These are phyloP conservation scores for Myodes glareolus DNA, from an alignment of 2,113 vertebrate genomes.

Conservation along the genomic window DNA sequence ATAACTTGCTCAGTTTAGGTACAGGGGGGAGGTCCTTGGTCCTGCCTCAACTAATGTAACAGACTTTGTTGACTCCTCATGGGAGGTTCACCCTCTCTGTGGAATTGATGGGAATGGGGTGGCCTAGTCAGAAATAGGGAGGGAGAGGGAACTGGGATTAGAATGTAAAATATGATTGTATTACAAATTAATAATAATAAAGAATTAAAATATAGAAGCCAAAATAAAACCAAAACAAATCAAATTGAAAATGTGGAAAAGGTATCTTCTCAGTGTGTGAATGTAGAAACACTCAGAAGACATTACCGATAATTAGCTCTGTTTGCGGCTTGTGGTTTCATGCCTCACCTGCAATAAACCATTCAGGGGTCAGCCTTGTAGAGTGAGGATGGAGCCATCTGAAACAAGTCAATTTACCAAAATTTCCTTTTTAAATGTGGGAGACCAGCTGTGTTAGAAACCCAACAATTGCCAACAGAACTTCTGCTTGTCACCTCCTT, in stretches of 20 bases:
- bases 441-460: not conserved
- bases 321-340: not conserved
- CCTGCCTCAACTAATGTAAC: too few species aligned
- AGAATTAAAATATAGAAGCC: not conserved
- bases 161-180: too few species aligned
- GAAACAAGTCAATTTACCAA: not conserved
- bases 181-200: too few species aligned
- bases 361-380: not conserved
- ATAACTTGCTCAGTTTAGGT: too few species aligned
- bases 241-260: not conserved
- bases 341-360: too few species aligned
- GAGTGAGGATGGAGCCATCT: not conserved
- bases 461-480: not conserved
- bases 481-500: not conserved
- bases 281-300: not conserved
- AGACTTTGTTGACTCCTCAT: too few species aligned
- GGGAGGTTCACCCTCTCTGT: too few species aligned
- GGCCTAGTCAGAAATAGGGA: too few species aligned
- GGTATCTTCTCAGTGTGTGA: not conserved
- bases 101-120: too few species aligned
- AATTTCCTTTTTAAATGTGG: not conserved
- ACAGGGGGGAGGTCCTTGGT: too few species aligned
- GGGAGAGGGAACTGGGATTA: too few species aligned
- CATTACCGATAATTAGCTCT: not conserved
- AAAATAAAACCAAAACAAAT: not conserved